Conservation (phyloP, 1,140 invertebrate species). For the Zaprionus vittiger region DNA sequence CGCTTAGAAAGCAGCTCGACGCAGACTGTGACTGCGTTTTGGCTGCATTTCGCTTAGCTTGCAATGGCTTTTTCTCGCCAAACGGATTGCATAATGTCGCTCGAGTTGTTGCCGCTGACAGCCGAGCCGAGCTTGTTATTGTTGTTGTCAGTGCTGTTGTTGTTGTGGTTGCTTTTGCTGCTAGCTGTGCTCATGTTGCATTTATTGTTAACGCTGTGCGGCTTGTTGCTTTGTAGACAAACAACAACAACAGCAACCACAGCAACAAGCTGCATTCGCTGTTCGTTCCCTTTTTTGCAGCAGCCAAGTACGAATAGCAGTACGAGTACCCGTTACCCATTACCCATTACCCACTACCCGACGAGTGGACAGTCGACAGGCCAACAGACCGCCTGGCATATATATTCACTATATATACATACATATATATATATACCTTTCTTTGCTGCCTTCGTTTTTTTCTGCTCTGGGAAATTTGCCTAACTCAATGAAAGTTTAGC, state of each 20-base stretch:
- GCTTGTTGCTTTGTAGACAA: constrained; percentile 67
- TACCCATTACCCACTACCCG: constrained; percentile 4
- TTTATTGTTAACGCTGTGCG: constrained; percentile 73
- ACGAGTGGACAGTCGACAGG: constrained; percentile 37
- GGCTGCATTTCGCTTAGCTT: constrained; percentile 39
- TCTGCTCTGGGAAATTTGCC: constrained; percentile 32
- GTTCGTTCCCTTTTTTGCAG: constrained; percentile 60
- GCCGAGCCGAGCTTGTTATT: constrained; percentile 41
- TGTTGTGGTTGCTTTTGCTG: constrained; percentile 41
- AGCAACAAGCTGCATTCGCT: constrained; percentile 38
- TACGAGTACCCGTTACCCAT: constrained; percentile 23
- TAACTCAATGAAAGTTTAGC: constrained; percentile 38
- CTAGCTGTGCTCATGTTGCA: constrained; percentile 71
- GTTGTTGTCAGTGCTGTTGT: constrained; percentile 37
- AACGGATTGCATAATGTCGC: constrained; percentile 64
- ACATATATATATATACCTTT: neutral
- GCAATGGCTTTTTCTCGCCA: constrained; percentile 31
- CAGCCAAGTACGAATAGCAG: constrained; percentile 24
- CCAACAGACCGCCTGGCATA: constrained; percentile 10
- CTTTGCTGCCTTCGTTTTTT: constrained; percentile 2
- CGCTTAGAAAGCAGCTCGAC: constrained; percentile 69
- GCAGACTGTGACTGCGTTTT: constrained; percentile 2
- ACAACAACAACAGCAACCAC: constrained; percentile 31
- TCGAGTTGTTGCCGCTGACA: constrained; percentile 67
- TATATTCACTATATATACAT: neutral